Evolutionary conservation across 2,113 vertebrate species (phyloP).

Genomic region (Lathamus discolor): DNA sequence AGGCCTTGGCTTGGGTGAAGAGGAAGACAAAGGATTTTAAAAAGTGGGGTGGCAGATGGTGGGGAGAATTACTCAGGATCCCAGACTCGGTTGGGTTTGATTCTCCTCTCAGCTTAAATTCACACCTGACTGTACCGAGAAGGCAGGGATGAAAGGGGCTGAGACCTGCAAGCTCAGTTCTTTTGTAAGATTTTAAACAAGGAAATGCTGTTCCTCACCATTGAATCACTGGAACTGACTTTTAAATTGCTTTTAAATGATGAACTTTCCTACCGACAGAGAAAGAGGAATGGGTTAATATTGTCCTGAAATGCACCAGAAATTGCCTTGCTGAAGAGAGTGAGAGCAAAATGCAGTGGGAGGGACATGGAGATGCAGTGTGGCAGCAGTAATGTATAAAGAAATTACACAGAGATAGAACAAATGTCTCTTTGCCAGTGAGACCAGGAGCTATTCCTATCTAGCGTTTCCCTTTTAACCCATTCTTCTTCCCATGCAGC

Average conservation of each 20-base stretch:
- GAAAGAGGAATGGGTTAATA: slow-evolving; percentile 59
- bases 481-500: not conserved
- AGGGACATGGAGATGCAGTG: slow-evolving; percentile 63
- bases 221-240: not conserved
- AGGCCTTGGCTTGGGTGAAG: not conserved
- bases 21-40: not conserved
- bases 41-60: not conserved
- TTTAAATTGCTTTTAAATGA: slow-evolving; percentile 7
- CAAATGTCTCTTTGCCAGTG: slow-evolving; percentile 54
- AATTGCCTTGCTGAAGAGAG: slow-evolving; percentile 58
- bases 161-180: not conserved
- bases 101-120: not conserved
- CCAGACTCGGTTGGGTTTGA: not conserved
- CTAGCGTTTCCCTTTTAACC: slow-evolving; percentile 19
- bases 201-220: not conserved
- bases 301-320: slow-evolving; percentile 71
- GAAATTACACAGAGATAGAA: slow-evolving; percentile 59
- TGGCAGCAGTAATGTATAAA: slow-evolving; percentile 63
- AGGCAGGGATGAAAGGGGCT: not conserved
- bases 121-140: not conserved
- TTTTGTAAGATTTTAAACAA: not conserved
- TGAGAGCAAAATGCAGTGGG: slow-evolving; percentile 65
- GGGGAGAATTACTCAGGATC: not conserved
- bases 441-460: slow-evolving; percentile 52
- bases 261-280: not conserved